Conservation (phyloP, 1,140 invertebrate species). For the Nymphalis io region DNA sequence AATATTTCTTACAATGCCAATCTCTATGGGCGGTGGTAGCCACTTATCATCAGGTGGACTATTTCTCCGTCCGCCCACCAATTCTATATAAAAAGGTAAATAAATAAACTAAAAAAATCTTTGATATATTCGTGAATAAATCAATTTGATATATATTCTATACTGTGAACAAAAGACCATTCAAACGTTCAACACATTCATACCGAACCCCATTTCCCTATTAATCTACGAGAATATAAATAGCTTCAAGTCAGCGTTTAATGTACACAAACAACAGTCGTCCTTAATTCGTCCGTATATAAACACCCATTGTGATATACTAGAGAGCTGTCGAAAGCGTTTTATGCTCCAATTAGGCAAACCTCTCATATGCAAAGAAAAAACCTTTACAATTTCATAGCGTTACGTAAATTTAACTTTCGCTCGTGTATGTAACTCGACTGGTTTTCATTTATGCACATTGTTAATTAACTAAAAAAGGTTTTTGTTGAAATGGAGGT, state of each 20-base stretch:
- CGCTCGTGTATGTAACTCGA: constrained; percentile 23
- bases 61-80: too few species aligned
- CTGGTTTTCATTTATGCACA: constrained; percentile 12
- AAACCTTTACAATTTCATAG: constrained; percentile 36
- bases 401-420: constrained; percentile 41
- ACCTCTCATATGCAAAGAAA: constrained; percentile 49
- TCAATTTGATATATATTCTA: too few species aligned
- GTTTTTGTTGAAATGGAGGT: neutral
- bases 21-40: too few species aligned
- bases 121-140: too few species aligned
- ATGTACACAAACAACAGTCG: constrained; percentile 28
- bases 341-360: constrained; percentile 58
- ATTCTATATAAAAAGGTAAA: too few species aligned
- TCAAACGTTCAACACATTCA: too few species aligned
- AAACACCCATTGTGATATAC: constrained; percentile 55
- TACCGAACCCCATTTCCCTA: neutral
- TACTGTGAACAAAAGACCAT: too few species aligned
- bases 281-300: constrained; percentile 44
- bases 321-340: constrained; percentile 54
- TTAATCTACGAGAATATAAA: constrained; percentile 16
- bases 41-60: too few species aligned
- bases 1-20: too few species aligned
- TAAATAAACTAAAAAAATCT: too few species aligned
- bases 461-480: constrained; percentile 14
- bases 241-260: constrained; percentile 23